Evolutionary conservation across 1,140 invertebrate species (phyloP).

Genomic region (Cotesia glomerata): DNA sequence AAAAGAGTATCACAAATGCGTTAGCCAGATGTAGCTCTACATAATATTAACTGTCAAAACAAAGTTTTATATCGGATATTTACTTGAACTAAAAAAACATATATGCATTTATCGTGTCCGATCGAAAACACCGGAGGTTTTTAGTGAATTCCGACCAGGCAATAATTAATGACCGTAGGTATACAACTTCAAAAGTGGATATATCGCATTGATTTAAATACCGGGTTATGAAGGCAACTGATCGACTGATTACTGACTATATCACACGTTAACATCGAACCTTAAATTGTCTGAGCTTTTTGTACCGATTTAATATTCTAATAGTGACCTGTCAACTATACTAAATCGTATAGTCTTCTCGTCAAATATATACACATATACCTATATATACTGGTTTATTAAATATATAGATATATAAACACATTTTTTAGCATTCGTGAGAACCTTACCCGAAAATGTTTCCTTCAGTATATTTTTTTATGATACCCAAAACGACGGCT

Average conservation of each 20-base stretch:
- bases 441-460: background rate
- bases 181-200: background rate
- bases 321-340: constrained; percentile 51
- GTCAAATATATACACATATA: constrained; percentile 40
- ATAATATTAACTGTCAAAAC: background rate
- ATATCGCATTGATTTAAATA: constrained; percentile 44
- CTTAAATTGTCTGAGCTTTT: constrained; percentile 18
- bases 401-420: constrained; percentile 7
- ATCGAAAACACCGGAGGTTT: constrained; percentile 36
- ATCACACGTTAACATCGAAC: constrained; percentile 16
- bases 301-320: constrained; percentile 49
- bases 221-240: constrained; percentile 38
- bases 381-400: background rate
- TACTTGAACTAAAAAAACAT: constrained; percentile 7
- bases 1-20: background rate
- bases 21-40: constrained; percentile 1
- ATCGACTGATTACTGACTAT: constrained; percentile 37
- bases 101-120: constrained; percentile 32
- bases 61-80: background rate
- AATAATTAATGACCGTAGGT: constrained; percentile 23
- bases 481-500: background rate
- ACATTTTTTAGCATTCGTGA: background rate
- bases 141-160: background rate
- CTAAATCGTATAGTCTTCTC: constrained; percentile 50
- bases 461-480: constrained; percentile 2